Percentiles rank a stretch among this genome's conserved stretches.
Conservation (phyloP, 2,797 vertebrate genomes). For the Rhynchotus rufescens region DNA sequence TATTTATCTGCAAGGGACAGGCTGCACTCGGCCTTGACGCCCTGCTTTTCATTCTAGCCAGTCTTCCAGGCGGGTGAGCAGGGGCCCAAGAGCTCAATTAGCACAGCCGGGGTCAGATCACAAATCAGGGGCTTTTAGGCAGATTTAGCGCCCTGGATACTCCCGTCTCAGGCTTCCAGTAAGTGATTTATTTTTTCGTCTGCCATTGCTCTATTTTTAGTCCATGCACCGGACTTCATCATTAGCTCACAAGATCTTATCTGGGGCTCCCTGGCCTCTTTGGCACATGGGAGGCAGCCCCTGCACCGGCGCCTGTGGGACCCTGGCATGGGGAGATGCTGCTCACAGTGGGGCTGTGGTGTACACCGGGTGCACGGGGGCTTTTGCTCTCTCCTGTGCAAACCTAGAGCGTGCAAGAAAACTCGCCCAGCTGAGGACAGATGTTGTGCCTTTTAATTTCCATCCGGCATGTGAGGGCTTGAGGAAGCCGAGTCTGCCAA, state of each 20-base stretch:
- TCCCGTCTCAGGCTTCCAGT: not conserved
- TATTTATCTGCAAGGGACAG: constrained; percentile 39
- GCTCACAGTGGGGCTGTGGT: not conserved
- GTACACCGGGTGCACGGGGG: not conserved
- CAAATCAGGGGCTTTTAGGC: constrained; percentile 4
- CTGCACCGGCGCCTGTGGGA: not conserved
- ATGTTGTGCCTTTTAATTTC: not conserved
- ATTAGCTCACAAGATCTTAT: not conserved
- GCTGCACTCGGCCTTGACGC: not conserved
- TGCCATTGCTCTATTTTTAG: constrained; percentile 43
- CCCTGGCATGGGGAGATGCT: not conserved
- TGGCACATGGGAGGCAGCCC: not conserved
- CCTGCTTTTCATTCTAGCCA: not conserved
- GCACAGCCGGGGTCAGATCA: not conserved
- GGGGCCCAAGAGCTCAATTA: not conserved
- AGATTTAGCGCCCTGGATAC: rapidly evolving
- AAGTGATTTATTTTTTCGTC: constrained; percentile 19
- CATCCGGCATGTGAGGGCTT: not conserved
- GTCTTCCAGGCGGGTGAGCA: not conserved
- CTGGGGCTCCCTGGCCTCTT: not conserved
- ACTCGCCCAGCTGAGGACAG: not conserved
- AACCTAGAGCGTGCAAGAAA: not conserved
- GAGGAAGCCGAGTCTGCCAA: not conserved
- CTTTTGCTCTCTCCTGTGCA: not conserved
- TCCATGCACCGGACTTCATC: not conserved